phyloP scores from a whole-genome alignment of 2,113 vertebrate species.

The Malurus elegans region DNA sequence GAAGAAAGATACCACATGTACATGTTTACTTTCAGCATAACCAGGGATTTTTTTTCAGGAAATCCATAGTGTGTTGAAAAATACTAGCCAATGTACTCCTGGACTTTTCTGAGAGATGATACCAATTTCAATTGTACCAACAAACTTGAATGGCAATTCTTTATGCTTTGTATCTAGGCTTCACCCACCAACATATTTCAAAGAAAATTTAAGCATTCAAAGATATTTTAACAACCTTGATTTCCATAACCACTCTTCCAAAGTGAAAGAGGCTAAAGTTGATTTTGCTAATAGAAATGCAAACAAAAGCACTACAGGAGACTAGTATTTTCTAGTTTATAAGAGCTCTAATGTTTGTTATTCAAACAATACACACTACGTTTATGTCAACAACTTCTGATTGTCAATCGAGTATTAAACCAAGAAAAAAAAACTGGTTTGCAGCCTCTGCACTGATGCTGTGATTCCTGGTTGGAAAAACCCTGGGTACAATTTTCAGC shows the following conservation, averaged over 20 bases:
- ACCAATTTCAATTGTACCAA: not conserved
- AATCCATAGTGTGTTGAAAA: not conserved
- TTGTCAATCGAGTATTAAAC: not conserved
- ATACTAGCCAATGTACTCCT: not conserved
- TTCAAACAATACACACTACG: not conserved
- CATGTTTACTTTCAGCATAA: not conserved
- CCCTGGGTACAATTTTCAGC: not conserved
- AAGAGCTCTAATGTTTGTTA: slow-evolving; percentile 13
- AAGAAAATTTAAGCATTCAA: not conserved
- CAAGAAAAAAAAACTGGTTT: slow-evolving; percentile 2
- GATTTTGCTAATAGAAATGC: not conserved
- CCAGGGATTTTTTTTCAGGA: not conserved
- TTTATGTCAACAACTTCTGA: slow-evolving; percentile 16
- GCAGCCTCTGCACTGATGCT: not conserved
- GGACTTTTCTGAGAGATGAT: not conserved
- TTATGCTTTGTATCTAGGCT: not conserved
- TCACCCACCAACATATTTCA: not conserved
- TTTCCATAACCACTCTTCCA: not conserved
- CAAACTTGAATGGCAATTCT: not conserved
- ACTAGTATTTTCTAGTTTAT: not conserved
- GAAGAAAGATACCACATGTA: not conserved
- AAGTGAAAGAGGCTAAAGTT: not conserved
- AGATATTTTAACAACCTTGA: not conserved
- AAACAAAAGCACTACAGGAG: not conserved
- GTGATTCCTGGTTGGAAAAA: not conserved